Conservation (phyloP, 2,113 vertebrate genomes). For the Pelodiscus sinensis region DNA sequence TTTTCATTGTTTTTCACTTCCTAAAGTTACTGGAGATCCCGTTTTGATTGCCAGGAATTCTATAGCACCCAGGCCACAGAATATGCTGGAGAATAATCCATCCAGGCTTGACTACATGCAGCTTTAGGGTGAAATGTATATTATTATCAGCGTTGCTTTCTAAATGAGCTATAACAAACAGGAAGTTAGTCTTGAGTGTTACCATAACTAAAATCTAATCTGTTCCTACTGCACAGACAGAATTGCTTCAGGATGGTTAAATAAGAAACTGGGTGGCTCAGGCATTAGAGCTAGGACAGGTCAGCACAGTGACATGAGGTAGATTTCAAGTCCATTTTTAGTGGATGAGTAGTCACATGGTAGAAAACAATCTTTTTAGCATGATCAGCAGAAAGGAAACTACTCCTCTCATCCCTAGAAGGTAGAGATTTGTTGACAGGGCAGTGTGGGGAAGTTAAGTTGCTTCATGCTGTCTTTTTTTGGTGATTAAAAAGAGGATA, state of each 20-base stretch:
- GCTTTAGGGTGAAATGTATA: not conserved
- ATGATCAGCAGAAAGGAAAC: not conserved
- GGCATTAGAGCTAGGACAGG: not conserved
- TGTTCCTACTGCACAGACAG: constrained; percentile 9
- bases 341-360: not conserved
- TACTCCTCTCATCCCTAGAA: not conserved
- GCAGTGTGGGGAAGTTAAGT: not conserved
- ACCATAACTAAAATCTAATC: not conserved
- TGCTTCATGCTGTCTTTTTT: not conserved
- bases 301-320: constrained; percentile 12
- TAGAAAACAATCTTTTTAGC: not conserved
- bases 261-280: constrained; percentile 11
- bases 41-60: not conserved
- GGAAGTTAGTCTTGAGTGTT: constrained; percentile 30
- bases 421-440: not conserved
- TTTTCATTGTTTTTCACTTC: constrained; percentile 61
- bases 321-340: not conserved
- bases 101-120: not conserved
- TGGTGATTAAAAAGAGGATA: constrained; percentile 2
- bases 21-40: constrained; percentile 50
- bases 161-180: constrained; percentile 28
- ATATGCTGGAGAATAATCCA: not conserved
- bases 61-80: constrained; percentile 36
- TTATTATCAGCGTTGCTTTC: not conserved
- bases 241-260: not conserved